These are phyloP conservation scores for Hafferia zeledoni DNA, from an alignment of 2,797 vertebrate species.

Conservation along the genomic window DNA sequence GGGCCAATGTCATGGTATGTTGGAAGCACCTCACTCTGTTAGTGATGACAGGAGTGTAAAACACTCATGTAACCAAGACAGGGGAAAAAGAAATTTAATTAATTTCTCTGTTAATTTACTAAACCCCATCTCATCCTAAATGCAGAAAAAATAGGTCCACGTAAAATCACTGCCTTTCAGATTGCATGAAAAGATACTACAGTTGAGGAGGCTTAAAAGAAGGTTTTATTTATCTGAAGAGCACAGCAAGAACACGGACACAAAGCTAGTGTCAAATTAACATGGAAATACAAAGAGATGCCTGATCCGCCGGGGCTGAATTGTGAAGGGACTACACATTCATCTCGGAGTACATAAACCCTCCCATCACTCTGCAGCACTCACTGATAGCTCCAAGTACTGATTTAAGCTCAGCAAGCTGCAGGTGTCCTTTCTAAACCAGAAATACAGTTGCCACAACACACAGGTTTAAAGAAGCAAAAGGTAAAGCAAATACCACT, in stretches of 20 bases:
- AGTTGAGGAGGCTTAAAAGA: slow-evolving; percentile 45
- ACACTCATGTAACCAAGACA: neutral
- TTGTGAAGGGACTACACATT: slow-evolving; percentile 66
- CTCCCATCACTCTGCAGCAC: slow-evolving; percentile 27
- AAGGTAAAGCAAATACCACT: neutral
- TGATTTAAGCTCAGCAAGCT: slow-evolving; percentile 24
- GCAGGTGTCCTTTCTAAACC: neutral
- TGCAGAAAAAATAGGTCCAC: neutral
- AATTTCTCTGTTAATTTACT: neutral
- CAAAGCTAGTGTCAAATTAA: slow-evolving; percentile 62
- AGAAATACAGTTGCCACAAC: neutral
- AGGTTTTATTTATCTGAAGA: slow-evolving; percentile 65
- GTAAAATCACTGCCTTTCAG: slow-evolving; percentile 21
- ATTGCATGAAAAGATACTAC: slow-evolving; percentile 44
- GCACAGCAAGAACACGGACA: slow-evolving; percentile 54
- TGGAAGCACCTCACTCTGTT: neutral
- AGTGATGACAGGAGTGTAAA: neutral
- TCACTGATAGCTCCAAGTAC: slow-evolving; percentile 12
- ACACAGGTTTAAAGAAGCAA: neutral
- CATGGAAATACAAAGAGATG: slow-evolving; percentile 56
- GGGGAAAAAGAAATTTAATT: neutral
- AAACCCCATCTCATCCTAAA: neutral
- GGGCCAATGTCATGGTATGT: accelerated
- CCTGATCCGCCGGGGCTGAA: slow-evolving; percentile 52
- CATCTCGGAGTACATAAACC: slow-evolving; percentile 2